Base-by-base conservation (phyloP, 2,888 invertebrate species). In the Eledona agricola region DNA sequence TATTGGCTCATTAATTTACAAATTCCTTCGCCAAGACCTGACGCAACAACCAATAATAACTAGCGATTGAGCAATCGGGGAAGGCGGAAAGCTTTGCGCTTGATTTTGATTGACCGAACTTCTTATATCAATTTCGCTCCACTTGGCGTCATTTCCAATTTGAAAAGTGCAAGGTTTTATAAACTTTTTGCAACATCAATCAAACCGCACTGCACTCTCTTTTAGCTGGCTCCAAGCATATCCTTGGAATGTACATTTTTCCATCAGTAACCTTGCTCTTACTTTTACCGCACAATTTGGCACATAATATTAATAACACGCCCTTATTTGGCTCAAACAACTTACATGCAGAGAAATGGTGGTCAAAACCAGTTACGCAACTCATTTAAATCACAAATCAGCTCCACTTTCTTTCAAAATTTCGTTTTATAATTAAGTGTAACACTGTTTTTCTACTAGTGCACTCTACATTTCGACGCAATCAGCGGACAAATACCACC, bases 401-500 rank as follows among this genome's bases (percentile, higher is more conserved):
- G 51, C 35, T 51, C 43, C 22, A 51, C 51, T 51, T 51, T 51
- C 51, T 43, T 43, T 28, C 26, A 35, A 46, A 46, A 34, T 34
- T 28, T 43, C 22, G 9, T 37, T 22, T 22, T 20, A 15, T 31
- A 13, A 29, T 22, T 22, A 35, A 1, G 13, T 37, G n/a, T n/a
- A n/a, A n/a, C 23, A 37, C 22, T 26, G 9, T 35, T 28, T 47
- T 32, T 12, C 29, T 28, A 22, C 6, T 51, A 13, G 11, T 13
- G 19, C 20, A n/a, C n/a, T n/a, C n/a, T 31, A 5, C 4, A 32
- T 10, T 9, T 15, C 16, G 7, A 31, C 17, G 20, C 6, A 19
- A 15, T 55, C 15, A 31, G 79, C 62, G 76, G 75, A 23, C 84
- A 86, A 60, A 67, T 79, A 45, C 87, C 88, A n/a, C 86, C 81